Evolutionary conservation across 2,797 vertebrate genomes (phyloP), one percentile per base, ranked within the genome.

Genomic region (Sebastes miniatus): DNA sequence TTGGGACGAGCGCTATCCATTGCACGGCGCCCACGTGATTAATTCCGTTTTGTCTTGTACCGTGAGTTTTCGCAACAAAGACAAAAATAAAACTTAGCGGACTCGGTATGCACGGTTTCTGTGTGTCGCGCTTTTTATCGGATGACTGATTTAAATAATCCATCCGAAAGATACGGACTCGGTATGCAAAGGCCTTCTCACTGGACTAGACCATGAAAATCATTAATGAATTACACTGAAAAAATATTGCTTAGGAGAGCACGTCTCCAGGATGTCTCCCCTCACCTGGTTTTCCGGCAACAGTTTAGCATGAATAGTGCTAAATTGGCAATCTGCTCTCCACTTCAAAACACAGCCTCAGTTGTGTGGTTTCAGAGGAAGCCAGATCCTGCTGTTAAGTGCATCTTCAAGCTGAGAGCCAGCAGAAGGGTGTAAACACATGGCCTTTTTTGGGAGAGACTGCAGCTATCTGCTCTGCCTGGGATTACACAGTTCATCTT

Each of bases 401-500:
- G 88, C 81, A 69, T 76, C 70, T 72, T 74, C 65, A 87, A 91
- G 91, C 92, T 69, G 83, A 58, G 81, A 77, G 79, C 84, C 72
- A 83, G 80, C 61, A 86, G 71, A 80, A 84, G 74, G 79, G 66
- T 79, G 79, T 63, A 82, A 71, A 82, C 81, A 85, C 76, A 50
- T 8, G 47, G 68, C 69, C 69, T 61, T 79, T 59, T 83, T 67
- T 39, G 71, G 84, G 66, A 77, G 63, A 80, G 63, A 68, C 79
- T 65, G 77, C 64, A 71, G 69, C 39, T 43, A 79, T 85, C 52
- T 83, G 59, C 83, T 81, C 50, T 43, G 58, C 47, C 39, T 57
- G 61, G 59, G 75, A 78, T 80, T 27, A 71, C 75, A 58, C 68
- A 80, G 66, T 59, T 85, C 76, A 78, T 77, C 73, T 79, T 83